Evolutionary conservation across 2,888 invertebrate species (phyloP), one percentile per base, ranked within the genome.

Genomic region (Heliconius charithonia): DNA sequence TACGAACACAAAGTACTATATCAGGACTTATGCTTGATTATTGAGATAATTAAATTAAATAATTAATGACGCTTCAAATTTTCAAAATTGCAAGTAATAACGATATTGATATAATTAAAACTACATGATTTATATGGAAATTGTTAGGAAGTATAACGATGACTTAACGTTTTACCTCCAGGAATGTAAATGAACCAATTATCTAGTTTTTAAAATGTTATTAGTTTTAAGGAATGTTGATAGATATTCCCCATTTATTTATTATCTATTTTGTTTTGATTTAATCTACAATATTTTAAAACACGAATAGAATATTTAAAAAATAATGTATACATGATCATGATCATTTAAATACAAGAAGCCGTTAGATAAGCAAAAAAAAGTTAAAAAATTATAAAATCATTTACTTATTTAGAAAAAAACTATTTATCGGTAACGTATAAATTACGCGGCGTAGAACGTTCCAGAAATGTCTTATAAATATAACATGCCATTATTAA

Each of bases 401-500:
- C 25, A 12, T 59, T 10, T 59, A n/a, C 4, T 0, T 67, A 19
- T 70, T 19, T 19, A 19, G 25, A 41, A 45, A 69, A 45, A 29
- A 2, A n/a, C 12, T n/a, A 41, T 25, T 41, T 25, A 1, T 32
- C n/a, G 29, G n/a, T 32, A 72, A 56, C 37, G 2, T 7, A 32
- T 32, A 72, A 16, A 72, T 16, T 72, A 22, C 12, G 3, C 19
- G 0, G 32, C 1, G 32, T 59, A 27, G 59, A 72, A 56, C 59
- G 3, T 72, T 59, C 37, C 25, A 59, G 59, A 59, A 59, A 32
- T 32, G 1, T 32, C 32, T 32, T 29, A 72, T 37, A 59, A 32
- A 72, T 32, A 59, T 59, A n/a, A 22, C n/a, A 59, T 59, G 72
- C 59, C 16, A 69, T 25, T 59, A 59, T 59, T 59, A 37, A n/a